phyloP scores from a whole-genome alignment of 2,888 invertebrate species.

The Pseudococcus longispinus region DNA sequence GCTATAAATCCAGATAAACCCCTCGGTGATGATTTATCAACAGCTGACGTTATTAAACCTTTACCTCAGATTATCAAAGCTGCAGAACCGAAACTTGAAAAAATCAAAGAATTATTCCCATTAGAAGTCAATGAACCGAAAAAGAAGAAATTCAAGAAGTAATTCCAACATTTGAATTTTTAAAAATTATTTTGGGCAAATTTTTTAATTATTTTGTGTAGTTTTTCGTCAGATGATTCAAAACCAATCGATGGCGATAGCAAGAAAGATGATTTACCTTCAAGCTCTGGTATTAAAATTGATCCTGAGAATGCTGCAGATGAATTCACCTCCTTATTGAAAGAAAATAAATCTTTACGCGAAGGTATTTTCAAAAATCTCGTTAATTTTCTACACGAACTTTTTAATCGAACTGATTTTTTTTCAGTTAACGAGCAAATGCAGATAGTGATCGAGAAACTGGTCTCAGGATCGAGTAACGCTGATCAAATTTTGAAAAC shows the following conservation, averaged over 20 bases:
- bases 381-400: too few relatives aligned
- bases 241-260: background rate
- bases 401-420: background rate
- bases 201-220: background rate
- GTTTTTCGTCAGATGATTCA: background rate
- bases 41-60: slow-evolving; percentile 5
- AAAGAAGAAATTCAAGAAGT: slow-evolving; percentile 32
- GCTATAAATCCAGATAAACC: background rate
- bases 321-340: background rate
- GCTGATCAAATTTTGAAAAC: background rate
- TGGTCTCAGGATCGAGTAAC: background rate
- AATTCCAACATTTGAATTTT: background rate
- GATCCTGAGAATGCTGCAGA: background rate
- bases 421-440: slow-evolving; percentile 38
- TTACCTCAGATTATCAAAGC: slow-evolving; percentile 22
- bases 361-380: background rate
- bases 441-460: background rate
- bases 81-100: background rate
- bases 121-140: slow-evolving; percentile 27
- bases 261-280: background rate
- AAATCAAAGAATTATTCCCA: slow-evolving; percentile 46
- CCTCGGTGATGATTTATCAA: slow-evolving; percentile 7
- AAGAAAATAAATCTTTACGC: background rate
- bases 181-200: background rate
- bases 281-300: background rate